Evolutionary conservation across 2,888 invertebrate genomes (phyloP).

Genomic region (Latheticus oryzae): DNA sequence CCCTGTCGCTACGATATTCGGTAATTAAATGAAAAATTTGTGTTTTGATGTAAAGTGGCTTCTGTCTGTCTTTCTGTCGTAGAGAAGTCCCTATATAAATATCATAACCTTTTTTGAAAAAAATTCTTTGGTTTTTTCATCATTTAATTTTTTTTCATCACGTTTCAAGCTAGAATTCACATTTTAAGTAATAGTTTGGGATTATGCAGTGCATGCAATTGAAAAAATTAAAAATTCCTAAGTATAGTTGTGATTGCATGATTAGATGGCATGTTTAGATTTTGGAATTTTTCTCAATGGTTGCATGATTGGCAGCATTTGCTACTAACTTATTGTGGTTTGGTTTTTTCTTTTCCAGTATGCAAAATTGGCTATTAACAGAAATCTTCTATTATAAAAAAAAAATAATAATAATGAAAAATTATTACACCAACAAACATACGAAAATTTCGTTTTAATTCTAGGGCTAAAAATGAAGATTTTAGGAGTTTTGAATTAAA

Average conservation of each 20-base stretch:
- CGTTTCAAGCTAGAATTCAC: conserved; percentile 33
- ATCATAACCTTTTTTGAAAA: too few species aligned
- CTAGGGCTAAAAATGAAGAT: conserved; percentile 23
- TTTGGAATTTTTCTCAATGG: conserved; percentile 18
- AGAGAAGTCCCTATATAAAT: conserved; percentile 50
- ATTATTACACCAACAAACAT: conserved; percentile 45
- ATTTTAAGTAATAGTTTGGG: not conserved
- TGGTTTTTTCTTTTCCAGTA: conserved; percentile 49
- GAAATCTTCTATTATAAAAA: conserved; percentile 48
- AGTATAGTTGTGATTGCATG: conserved; percentile 3
- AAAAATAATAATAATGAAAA: conserved; percentile 48
- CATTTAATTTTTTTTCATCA: conserved; percentile 20
- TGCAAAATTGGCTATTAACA: conserved; percentile 50
- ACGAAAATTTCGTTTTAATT: conserved; percentile 30
- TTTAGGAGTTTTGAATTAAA: conserved; percentile 32
- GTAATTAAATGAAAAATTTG: conserved; percentile 58
- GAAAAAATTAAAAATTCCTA: conserved; percentile 1
- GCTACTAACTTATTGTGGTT: conserved; percentile 23
- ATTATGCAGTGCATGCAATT: conserved; percentile 17
- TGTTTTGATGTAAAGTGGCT: conserved; percentile 60
- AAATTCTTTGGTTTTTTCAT: too few species aligned
- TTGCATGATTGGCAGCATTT: conserved; percentile 33
- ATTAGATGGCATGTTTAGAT: conserved; percentile 1
- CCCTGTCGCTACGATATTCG: conserved; percentile 60
- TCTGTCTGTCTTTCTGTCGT: conserved; percentile 64